Conservation (phyloP, 2,113 vertebrate species). For the Mirounga angustirostris region DNA sequence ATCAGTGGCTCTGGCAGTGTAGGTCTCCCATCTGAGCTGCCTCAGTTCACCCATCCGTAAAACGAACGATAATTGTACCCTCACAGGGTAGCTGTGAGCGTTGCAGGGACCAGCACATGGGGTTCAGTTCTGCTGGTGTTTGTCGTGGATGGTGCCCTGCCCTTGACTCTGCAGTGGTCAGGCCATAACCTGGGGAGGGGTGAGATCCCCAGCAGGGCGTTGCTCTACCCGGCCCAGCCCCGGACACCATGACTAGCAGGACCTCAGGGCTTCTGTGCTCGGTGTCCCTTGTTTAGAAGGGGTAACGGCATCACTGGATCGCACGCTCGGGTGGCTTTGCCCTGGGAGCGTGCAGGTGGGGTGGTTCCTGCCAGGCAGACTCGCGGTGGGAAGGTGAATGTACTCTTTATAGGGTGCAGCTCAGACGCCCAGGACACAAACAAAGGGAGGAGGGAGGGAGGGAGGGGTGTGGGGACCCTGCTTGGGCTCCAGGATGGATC, state of each 20-base stretch:
- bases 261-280: neutral
- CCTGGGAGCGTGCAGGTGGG: accelerated
- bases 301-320: accelerated
- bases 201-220: accelerated
- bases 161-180: neutral
- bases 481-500: accelerated
- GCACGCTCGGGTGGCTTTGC: neutral
- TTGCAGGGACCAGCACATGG: accelerated
- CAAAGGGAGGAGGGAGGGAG: neutral
- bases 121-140: neutral
- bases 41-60: neutral
- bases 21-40: neutral
- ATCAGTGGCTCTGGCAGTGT: neutral
- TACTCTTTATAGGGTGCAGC: neutral
- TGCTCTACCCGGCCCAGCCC: neutral
- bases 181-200: neutral
- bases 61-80: accelerated
- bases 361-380: neutral
- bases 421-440: neutral
- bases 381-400: accelerated
- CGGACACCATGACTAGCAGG: neutral
- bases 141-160: accelerated
- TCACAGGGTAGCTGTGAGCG: neutral
- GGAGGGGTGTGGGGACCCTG: neutral
- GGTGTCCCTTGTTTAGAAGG: neutral